These are phyloP conservation scores for Rhimphoctona megacephalus DNA, from an alignment of 2,888 invertebrate species.

Conservation along the genomic window DNA sequence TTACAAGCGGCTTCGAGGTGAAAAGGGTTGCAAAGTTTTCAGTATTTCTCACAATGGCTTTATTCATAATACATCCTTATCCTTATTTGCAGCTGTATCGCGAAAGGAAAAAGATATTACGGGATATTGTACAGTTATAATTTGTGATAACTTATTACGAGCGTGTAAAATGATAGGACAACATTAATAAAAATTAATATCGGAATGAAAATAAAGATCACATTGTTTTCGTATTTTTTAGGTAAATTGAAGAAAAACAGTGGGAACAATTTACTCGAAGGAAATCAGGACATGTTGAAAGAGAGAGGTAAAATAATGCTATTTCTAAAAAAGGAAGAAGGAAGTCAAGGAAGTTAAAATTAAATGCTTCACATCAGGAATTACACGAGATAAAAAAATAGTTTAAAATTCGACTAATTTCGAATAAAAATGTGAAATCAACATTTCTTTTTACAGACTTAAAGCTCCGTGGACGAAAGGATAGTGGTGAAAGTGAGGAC, in stretches of 20 bases:
- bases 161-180: neutral
- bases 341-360: constrained; percentile 34
- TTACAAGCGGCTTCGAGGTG: constrained; percentile 62
- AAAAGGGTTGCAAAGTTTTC: constrained; percentile 46
- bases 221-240: constrained; percentile 71
- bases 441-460: constrained; percentile 76
- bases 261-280: constrained; percentile 81
- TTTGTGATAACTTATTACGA: neutral
- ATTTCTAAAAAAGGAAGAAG: neutral
- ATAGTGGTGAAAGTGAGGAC: constrained; percentile 75
- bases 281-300: constrained; percentile 83
- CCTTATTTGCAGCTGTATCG: constrained; percentile 20
- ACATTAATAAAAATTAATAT: neutral
- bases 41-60: constrained; percentile 42
- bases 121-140: neutral
- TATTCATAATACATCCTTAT: constrained; percentile 10
- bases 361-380: constrained; percentile 9
- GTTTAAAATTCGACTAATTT: neutral
- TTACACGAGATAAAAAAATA: constrained; percentile 3
- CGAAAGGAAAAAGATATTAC: constrained; percentile 44
- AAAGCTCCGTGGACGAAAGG: constrained; percentile 80
- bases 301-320: constrained; percentile 78
- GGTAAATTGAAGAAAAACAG: constrained; percentile 82
- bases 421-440: constrained; percentile 61
- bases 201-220: neutral